These are phyloP conservation scores for Clistopyga incitator DNA, from an alignment of 2,888 invertebrate species.

Conservation along the genomic window DNA sequence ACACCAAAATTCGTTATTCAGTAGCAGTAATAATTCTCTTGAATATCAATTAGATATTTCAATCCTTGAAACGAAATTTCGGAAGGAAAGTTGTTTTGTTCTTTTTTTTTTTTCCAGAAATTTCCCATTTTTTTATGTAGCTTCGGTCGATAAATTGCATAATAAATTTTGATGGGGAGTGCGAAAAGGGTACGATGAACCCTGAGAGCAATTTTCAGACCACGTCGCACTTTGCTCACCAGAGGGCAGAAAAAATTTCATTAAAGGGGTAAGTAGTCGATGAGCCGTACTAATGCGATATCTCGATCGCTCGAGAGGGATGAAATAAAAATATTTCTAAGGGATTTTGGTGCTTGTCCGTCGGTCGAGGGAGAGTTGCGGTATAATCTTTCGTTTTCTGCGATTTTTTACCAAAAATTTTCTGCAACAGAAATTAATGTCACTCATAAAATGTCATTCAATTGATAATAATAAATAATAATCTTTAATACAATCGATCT, in stretches of 20 bases:
- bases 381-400: conserved; percentile 28
- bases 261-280: not conserved
- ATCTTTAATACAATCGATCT: too few species aligned
- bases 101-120: not conserved
- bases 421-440: conserved; percentile 43
- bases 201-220: conserved; percentile 1
- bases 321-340: conserved; percentile 15
- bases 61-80: not conserved
- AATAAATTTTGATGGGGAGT: not conserved
- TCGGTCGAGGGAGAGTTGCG: conserved; percentile 18
- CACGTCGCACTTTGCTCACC: not conserved
- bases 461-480: not conserved
- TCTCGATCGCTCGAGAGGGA: conserved; percentile 15
- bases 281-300: conserved; percentile 5
- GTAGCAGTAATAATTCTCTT: not conserved
- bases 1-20: not conserved
- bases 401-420: conserved; percentile 51
- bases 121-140: not conserved
- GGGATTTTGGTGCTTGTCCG: conserved; percentile 36
- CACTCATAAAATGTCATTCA: not conserved
- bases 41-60: not conserved
- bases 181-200: not conserved
- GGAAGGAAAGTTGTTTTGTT: not conserved
- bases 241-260: conserved; percentile 1
- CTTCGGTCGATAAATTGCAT: conserved; percentile 9